Conservation (phyloP, 2,797 vertebrate species). For the Valencia hispanica region DNA sequence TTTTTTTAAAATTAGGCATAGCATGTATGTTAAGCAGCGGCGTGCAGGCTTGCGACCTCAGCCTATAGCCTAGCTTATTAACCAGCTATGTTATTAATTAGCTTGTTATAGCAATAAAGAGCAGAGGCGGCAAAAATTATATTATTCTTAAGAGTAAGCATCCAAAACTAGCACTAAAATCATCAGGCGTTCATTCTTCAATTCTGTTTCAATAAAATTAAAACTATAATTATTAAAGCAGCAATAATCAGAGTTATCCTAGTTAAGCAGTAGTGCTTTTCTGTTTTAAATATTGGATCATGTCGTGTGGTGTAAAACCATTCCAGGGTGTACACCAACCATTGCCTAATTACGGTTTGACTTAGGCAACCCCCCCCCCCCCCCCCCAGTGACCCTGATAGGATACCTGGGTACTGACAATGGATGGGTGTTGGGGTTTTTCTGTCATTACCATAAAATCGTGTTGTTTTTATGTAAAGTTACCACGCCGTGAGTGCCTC, state of each 20-base stretch:
- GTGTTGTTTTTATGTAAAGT: not conserved
- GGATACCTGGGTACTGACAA: not conserved
- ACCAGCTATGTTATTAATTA: not conserved
- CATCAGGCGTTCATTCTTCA: not conserved
- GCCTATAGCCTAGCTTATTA: not conserved
- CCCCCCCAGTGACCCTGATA: not conserved
- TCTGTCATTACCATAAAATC: not conserved
- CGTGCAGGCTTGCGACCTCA: not conserved
- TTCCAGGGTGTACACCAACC: not conserved
- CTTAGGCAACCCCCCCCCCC: not conserved
- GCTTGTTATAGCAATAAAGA: not conserved
- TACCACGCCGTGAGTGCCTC: not conserved
- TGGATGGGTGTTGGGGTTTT: not conserved
- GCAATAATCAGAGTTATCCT: not conserved
- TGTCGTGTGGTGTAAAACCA: no score
- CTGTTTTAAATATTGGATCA: no score
- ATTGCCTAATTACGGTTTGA: not conserved
- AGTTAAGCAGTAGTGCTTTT: not conserved
- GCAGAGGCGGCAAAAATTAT: not conserved
- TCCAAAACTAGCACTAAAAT: not conserved
- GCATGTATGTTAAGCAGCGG: not conserved
- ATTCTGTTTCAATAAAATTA: not conserved
- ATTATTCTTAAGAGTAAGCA: not conserved
- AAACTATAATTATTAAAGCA: not conserved
- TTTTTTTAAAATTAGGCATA: not conserved